phyloP scores from a whole-genome alignment of 1,140 invertebrate genomes.

The Semibalanus balanoides region DNA sequence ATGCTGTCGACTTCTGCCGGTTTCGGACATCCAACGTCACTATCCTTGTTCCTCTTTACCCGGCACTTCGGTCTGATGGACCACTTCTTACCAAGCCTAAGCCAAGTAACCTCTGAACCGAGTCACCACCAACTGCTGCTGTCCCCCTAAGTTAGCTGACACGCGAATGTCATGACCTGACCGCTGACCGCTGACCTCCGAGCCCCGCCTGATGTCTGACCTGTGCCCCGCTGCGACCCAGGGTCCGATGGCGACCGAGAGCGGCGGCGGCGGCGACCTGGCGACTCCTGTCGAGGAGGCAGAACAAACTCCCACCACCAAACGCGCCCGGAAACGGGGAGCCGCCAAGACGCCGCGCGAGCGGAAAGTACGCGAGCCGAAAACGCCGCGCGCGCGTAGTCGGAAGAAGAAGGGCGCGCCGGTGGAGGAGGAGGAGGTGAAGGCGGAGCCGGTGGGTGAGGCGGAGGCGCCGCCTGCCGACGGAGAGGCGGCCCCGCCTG shows the following conservation, averaged over 20 bases:
- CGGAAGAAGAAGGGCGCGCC: background rate
- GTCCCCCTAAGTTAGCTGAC: too few species aligned
- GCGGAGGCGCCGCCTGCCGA: background rate
- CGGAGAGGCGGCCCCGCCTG: background rate
- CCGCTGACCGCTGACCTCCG: too few species aligned
- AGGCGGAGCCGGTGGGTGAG: background rate
- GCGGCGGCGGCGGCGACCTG: background rate
- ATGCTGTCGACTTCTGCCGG: too few species aligned
- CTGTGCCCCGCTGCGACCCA: too few species aligned
- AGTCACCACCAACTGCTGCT: too few species aligned
- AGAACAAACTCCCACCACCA: background rate
- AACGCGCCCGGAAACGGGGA: background rate
- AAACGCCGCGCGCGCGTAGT: background rate
- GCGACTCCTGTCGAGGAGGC: background rate
- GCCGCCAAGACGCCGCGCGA: background rate
- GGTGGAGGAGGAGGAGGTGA: background rate
- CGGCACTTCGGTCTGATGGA: too few species aligned
- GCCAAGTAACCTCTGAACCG: too few species aligned
- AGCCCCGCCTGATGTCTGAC: too few species aligned
- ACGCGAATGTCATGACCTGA: too few species aligned
- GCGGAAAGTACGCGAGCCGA: background rate
- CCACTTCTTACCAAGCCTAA: too few species aligned
- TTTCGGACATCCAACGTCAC: too few species aligned
- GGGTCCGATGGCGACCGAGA: background rate
- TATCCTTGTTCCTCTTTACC: too few species aligned